Base-by-base conservation (phyloP, 2,888 invertebrate species). In the Caenorhabditis sp. region DNA sequence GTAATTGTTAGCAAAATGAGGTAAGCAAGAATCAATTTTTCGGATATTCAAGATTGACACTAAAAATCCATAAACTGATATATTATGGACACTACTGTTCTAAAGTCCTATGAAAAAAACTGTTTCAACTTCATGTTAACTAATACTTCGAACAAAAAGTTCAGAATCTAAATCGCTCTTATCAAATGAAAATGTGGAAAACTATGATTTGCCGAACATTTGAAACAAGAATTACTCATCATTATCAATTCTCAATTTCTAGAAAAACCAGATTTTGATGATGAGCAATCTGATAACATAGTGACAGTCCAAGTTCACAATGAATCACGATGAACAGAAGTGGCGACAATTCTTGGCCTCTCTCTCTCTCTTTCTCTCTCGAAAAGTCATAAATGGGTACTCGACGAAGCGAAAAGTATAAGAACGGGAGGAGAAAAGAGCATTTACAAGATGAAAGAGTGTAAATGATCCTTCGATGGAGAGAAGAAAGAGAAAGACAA, bases 371-470 rank as follows among this genome's bases (percentile, higher is more conserved):
- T 5, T 16, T 38, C n/a, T 24, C 59, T 54, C 22, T 26, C 24
- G 54, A 54, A 26, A 54, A 54, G 54, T 47, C 47, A 47, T 47
- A 47, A 54, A 54, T 24, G 24, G n/a, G 47, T 38, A 72, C 22
- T 56, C 22, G 12, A 7, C 24, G 8, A n/a, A 24, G 38, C 38
- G 16, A 51, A 35, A 51, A 74, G 38, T 35, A 35, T 16, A 26
- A 58, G 19, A 19, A 47, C 19, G 19, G 47, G 47, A 47, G 47
- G 35, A 41, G 54, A 66, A 76, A 51, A 76, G 75, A 66, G 77
- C 69, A 69, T 77, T 77, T 77, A 77, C 69, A 54, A 69, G 77
- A 79, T 70, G 79, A 79, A 79, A 79, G 70, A 79, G 79, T 79
- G 79, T 79, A 70, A 79, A 79, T 70, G 79, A 79, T 79, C 63